Conservation (phyloP, 37 sponge, comb jelly and placozoan species). For the Chondrilla cf. caribensis region DNA sequence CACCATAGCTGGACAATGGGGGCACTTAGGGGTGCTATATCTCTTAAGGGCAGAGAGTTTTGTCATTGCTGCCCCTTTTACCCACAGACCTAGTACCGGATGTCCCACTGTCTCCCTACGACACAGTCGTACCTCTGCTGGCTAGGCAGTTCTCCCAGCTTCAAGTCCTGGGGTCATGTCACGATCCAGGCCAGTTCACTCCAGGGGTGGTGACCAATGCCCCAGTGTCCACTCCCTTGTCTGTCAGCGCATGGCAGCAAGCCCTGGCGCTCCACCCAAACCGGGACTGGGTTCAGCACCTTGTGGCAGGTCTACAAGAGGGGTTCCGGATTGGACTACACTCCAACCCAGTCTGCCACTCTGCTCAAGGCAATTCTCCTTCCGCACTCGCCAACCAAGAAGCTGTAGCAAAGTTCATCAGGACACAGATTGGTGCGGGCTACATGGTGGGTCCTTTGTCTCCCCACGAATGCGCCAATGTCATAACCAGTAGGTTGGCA, state of each 20-base stretch:
- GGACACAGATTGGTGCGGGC: constrained; percentile 2
- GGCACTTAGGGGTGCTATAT: no score
- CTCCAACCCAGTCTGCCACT: neutral
- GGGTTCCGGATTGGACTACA: constrained; percentile 9
- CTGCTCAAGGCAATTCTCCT: neutral
- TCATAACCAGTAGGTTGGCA: constrained; percentile 1
- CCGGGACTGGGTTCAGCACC: neutral
- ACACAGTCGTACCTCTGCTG: neutral
- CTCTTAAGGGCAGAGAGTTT: no score
- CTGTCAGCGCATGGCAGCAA: neutral
- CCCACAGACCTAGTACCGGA: neutral
- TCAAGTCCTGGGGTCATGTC: neutral
- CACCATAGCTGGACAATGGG: no score
- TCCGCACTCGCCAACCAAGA: constrained; percentile 26
- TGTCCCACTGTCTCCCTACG: neutral
- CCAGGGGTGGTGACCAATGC: neutral
- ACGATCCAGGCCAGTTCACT: no score
- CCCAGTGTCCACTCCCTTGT: neutral
- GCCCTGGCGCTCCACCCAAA: neutral
- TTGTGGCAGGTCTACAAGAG: neutral
- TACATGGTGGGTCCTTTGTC: constrained; percentile 28
- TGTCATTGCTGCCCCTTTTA: no score
- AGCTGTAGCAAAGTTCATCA: constrained; percentile 20
- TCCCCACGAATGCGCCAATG: neutral
- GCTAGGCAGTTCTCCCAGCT: constrained; percentile 16